Conservation (phyloP, 2,797 vertebrate genomes). For the Lacerta viridis region DNA sequence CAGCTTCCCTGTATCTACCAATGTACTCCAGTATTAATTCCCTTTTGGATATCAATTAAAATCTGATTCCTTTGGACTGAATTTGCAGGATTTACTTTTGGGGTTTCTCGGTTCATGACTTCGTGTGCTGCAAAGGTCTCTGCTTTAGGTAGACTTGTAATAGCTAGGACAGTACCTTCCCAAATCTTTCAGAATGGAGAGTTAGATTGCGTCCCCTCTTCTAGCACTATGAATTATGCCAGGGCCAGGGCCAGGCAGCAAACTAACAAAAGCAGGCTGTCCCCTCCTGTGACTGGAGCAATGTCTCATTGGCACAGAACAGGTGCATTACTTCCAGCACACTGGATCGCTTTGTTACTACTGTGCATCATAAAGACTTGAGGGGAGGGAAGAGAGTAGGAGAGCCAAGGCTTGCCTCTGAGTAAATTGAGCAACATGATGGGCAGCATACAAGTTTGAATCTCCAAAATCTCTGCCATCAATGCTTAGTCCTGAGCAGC, state of each 20-base stretch:
- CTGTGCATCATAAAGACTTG: neutral
- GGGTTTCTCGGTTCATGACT: neutral
- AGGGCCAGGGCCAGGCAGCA: neutral
- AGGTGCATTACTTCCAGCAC: neutral
- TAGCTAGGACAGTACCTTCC: neutral
- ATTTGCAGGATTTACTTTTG: slow-evolving; percentile 2
- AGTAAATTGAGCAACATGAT: neutral
- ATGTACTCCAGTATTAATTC: neutral
- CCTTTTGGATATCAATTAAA: neutral
- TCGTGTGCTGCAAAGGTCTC: neutral
- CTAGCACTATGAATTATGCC: neutral
- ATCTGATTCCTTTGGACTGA: neutral
- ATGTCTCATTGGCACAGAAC: slow-evolving; percentile 12
- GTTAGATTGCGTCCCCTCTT: neutral
- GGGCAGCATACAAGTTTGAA: neutral
- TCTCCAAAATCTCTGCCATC: neutral
- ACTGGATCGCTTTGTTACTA: neutral
- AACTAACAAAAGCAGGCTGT: neutral
- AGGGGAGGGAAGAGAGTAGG: neutral
- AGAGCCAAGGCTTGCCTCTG: neutral
- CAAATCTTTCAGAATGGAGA: neutral
- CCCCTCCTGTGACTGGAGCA: neutral
- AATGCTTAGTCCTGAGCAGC: neutral
- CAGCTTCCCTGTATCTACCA: neutral
- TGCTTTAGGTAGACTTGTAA: neutral